Base-by-base conservation (phyloP, 1,140 invertebrate species). In the Elymnias hypermnestra region DNA sequence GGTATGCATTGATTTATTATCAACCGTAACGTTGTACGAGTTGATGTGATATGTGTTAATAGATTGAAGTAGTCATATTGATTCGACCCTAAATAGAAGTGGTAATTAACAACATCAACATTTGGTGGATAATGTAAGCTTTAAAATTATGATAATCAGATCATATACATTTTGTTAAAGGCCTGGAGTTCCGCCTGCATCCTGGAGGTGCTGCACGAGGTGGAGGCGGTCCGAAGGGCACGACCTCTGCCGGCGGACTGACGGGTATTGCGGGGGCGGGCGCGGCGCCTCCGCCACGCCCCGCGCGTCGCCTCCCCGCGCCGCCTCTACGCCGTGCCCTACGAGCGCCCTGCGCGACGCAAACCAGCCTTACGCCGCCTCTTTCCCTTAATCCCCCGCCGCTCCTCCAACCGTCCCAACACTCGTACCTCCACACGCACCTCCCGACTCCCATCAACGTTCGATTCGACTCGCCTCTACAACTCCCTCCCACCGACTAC, bases 181-280 rank as follows among this genome's bases (percentile, higher is more conserved):
- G 26, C 98, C 0, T 99, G 98, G 98, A 98, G 96, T 83, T 91
- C 95, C 63, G 93, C 91, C 5, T 90, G 92, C 44, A 88, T 98
- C 35, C 75, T 99, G 23, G 98, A 99, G 88, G 93, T 93, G 63
- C 68, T 91, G 0, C 65, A 89, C 40, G 90, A 90, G 37, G 62
- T 91, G 18, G 65, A 87, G 12, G 76, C 81, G 22, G 87, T 87
- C 63, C 57, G 63, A 19, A 77, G 85, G 53, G 69, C 87, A 36
- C 72, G 72, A 10, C 65, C 75, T 7, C 61, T 84, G 13, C 44
- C 71, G 21, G 60, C 73, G 14, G 69, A 71, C 57, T 71, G 64
- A 72, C 76, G 62, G n/a, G n/a, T n/a, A n/a, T n/a, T n/a, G 44
- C 50, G 48, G 41, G 39, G 28, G 22, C 42, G 50, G 44, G 60